These are phyloP conservation scores for Sinohyriopsis cumingii DNA, from an alignment of 2,888 invertebrate species.

Conservation along the genomic window DNA sequence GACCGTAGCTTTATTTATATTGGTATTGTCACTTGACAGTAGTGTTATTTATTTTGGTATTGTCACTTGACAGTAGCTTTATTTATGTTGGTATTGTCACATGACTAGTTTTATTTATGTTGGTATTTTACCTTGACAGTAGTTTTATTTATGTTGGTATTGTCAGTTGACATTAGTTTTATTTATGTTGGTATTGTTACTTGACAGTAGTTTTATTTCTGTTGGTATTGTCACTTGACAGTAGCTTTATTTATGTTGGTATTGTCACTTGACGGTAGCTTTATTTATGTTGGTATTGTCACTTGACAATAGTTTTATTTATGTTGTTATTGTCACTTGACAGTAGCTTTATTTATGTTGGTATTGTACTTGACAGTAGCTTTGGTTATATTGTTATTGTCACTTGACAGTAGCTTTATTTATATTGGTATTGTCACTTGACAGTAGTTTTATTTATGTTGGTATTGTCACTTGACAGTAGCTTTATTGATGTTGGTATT, in stretches of 20 bases:
- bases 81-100: background rate
- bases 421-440: background rate
- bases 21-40: no score
- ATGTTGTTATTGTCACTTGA: no score
- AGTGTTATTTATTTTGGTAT: background rate
- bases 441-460: slow-evolving; percentile 1
- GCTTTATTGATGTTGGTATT: no score
- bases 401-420: background rate
- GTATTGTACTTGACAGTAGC: background rate
- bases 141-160: no score
- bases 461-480: background rate
- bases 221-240: background rate
- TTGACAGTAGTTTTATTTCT: background rate
- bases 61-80: background rate
- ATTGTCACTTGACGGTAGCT: no score
- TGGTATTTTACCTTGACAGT: no score
- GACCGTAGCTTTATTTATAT: no score
- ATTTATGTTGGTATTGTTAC: no score
- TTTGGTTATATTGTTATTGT: no score
- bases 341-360: slow-evolving; percentile 2
- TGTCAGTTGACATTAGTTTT: no score
- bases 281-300: slow-evolving; percentile 1
- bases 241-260: no score
- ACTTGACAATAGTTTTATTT: background rate
- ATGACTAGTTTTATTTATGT: no score